Evolutionary conservation across 2,888 invertebrate genomes (phyloP).

Genomic region (Aproaerema taeniolella): DNA sequence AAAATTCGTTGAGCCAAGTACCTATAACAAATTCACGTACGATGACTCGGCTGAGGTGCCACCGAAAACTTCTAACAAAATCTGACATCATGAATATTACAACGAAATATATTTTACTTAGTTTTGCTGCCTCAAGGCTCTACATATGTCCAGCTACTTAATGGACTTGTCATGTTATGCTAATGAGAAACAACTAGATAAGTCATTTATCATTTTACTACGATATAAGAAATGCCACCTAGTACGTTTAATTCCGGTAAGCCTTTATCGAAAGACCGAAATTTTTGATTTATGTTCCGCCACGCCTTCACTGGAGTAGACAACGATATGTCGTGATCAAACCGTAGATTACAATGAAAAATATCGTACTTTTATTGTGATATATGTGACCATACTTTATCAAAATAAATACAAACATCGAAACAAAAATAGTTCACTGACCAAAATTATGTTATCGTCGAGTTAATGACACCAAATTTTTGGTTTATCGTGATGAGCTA

Average conservation of each 20-base stretch:
- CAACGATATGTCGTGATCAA: constrained; percentile 30
- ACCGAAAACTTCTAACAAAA: constrained; percentile 27
- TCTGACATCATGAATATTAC: constrained; percentile 37
- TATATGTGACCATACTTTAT: constrained; percentile 27
- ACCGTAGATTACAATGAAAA: constrained; percentile 48
- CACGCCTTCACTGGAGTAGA: constrained; percentile 25
- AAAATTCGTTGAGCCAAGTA: constrained; percentile 44
- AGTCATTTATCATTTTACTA: constrained; percentile 64
- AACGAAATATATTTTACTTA: constrained; percentile 35
- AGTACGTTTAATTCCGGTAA: constrained; percentile 43
- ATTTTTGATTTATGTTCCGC: constrained; percentile 52
- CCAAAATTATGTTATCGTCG: constrained; percentile 14
- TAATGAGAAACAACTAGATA: constrained; percentile 59
- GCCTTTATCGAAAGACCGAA: constrained; percentile 41
- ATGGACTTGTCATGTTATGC: constrained; percentile 76
- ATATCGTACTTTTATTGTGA: constrained; percentile 32
- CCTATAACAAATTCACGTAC: constrained; percentile 51
- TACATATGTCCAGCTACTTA: constrained; percentile 52
- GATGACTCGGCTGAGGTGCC: constrained; percentile 42
- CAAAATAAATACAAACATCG: constrained; percentile 22
- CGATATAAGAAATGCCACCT: constrained; percentile 38
- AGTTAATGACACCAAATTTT: constrained; percentile 59
- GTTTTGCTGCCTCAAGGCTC: constrained; percentile 28
- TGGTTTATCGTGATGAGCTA: constrained; percentile 53
- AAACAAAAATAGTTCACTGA: constrained; percentile 11